Conservation (phyloP, 2,113 vertebrate genomes). For the Suricata suricatta region DNA sequence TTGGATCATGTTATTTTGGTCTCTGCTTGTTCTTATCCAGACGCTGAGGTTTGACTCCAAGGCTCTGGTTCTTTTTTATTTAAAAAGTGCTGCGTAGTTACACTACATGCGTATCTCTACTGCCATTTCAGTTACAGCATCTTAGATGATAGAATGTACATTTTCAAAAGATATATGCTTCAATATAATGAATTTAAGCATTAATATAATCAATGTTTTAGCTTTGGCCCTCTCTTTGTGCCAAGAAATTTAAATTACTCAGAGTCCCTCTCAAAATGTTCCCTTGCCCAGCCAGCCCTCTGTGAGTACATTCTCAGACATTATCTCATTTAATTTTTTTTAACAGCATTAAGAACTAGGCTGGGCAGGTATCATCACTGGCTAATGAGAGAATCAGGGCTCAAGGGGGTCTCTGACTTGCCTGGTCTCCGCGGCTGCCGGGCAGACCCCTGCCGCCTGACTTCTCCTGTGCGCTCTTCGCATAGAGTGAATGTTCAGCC, state of each 20-base stretch:
- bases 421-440: neutral
- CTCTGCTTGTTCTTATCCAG: conserved; percentile 60
- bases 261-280: neutral
- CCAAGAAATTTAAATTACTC: neutral
- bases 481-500: neutral
- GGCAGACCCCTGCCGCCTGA: neutral
- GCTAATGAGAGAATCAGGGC: neutral
- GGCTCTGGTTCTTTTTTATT: neutral
- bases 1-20: conserved; percentile 51
- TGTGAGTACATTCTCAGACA: neutral
- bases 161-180: conserved; percentile 1
- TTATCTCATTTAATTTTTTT: neutral
- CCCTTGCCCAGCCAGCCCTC: neutral
- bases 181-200: conserved; percentile 53
- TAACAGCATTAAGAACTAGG: neutral
- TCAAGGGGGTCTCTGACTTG: neutral
- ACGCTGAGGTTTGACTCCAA: conserved; percentile 49
- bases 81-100: conserved; percentile 30
- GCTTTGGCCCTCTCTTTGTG: neutral
- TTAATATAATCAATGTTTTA: neutral
- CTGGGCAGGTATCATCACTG: neutral
- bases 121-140: conserved; percentile 62
- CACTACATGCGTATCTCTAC: neutral
- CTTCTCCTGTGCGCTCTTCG: neutral
- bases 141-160: conserved; percentile 36